Base-by-base conservation (phyloP, 2,797 vertebrate genomes). In the Cirrhinus mrigala region DNA sequence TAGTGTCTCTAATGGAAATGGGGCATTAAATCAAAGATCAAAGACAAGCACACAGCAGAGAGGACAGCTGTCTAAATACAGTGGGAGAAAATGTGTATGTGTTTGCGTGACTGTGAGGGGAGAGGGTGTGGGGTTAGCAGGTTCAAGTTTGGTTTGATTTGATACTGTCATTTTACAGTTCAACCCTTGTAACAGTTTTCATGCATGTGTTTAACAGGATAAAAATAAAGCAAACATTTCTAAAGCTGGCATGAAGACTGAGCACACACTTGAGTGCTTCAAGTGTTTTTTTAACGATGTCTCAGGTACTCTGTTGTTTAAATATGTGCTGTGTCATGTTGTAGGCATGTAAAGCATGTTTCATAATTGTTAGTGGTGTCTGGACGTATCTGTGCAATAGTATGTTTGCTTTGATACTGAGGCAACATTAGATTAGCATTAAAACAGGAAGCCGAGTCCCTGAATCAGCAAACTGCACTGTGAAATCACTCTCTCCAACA, bases 1-100 rank as follows among this genome's bases (percentile, higher is more conserved):
- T 91, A 89, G 89, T 90, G 89, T 88, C 88, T 90, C 89, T 90
- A 90, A 90, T 90, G 89, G 84, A 90, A 90, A 90, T 88, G 86
- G 89, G 83, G 89, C 87, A 90, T 90, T 90, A 90, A 88, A 87
- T 90, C 87, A 90, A 81, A 90, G 86, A 90, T 88, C 89, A 90
- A 90, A 90, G 84, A 77, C 82, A 68, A 82, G 89, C 86, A 70
- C 84, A 86, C 82, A 87, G 84, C 87, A 85, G 86, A 88, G 84
- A 77, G 84, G 89, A 88, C 89, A 90, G 89, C 89, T 90, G 89
- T 90, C 86, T 88, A 90, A 90, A 90, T 87, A 90, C 71, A 87
- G 83, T 83, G 73, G 37, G 52, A 83, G 76, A 76, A 76, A 78
- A 71, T 84, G 70, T 81, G 82, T 84, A 64, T 85, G 82, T 79